Evolutionary conservation across 2,113 vertebrate genomes (phyloP), one percentile per base, ranked within the genome.

Genomic region (Salvelinus alpinus): DNA sequence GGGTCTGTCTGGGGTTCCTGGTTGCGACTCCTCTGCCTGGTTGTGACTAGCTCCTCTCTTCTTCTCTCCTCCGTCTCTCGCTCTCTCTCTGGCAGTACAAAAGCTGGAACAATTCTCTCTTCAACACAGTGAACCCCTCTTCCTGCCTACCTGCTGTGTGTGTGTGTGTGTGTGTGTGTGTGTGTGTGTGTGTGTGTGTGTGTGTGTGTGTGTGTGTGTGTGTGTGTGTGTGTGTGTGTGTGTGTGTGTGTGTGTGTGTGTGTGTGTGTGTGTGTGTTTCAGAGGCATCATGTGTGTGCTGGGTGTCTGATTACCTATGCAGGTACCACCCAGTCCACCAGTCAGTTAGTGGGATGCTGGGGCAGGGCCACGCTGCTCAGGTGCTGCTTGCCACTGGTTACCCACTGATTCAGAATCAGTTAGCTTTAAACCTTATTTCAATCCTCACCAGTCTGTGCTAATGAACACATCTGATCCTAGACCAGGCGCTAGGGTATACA

Each of bases 271-370:
- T 38, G 38, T 38, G 38, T 38, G 38, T 38, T 38, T 38, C 6
- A 38, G 34, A 6, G 34, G 34, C 7, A 38, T 20, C 71, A 68
- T 68, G 71, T 75, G 68, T 22, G 64, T 27, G 24, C 7, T 13
- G n/a, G 83, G 92, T 92, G 86, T 93, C 89, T 78, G 13, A 64
- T 93, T 92, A 87, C 91, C n/a, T 38, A 57, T 68, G 70, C 59
- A 85, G 88, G 88, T 91, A 89, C 84, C 90, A 85, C 90, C 89
- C 86, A 62, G 47, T 74, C 66, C 78, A 68, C 80, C 86, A 29
- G 76, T 80, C 78, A 73, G 70, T 81, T 77, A 16, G 5, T 18
- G 51, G 44, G 78, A 78, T 48, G 65, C 38, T 71, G 74, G 71
- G 73, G 66, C 31, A 73, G 80, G 70, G 54, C 75, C 38, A 44